phyloP scores from a whole-genome alignment of 2,797 vertebrate genomes.

The Semotilus atromaculatus region DNA sequence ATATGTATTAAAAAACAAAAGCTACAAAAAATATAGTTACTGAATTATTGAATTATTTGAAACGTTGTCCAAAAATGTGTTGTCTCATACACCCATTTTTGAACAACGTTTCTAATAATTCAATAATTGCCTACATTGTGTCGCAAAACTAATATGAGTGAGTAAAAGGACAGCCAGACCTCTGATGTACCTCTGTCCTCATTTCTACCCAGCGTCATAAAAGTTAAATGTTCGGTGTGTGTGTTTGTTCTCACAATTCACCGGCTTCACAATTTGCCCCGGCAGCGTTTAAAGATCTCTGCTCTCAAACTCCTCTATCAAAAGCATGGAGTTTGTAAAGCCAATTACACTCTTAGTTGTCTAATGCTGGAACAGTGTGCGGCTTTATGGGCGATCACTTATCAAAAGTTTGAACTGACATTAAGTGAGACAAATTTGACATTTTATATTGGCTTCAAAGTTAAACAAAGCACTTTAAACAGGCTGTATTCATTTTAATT shows the following conservation, averaged over 20 bases:
- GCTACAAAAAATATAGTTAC: background rate
- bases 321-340: slow-evolving; percentile 43
- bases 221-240: no score
- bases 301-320: slow-evolving; percentile 18
- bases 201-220: slow-evolving; percentile 1
- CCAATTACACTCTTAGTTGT: slow-evolving; percentile 41
- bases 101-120: no score
- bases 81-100: no score
- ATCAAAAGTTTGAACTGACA: slow-evolving; percentile 50
- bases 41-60: background rate
- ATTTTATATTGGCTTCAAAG: slow-evolving; percentile 47
- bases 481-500: slow-evolving; percentile 52
- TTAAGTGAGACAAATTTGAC: slow-evolving; percentile 48
- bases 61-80: background rate
- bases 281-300: background rate
- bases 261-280: background rate
- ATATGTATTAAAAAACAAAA: background rate
- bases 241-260: background rate
- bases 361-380: slow-evolving; percentile 18
- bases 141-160: background rate
- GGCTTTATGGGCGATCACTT: slow-evolving; percentile 41
- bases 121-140: background rate
- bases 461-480: slow-evolving; percentile 49
- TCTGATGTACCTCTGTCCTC: background rate
- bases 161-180: background rate